Evolutionary conservation across 2,888 invertebrate species (phyloP), one percentile per base, ranked within the genome.

Genomic region (Resseliella maxima): DNA sequence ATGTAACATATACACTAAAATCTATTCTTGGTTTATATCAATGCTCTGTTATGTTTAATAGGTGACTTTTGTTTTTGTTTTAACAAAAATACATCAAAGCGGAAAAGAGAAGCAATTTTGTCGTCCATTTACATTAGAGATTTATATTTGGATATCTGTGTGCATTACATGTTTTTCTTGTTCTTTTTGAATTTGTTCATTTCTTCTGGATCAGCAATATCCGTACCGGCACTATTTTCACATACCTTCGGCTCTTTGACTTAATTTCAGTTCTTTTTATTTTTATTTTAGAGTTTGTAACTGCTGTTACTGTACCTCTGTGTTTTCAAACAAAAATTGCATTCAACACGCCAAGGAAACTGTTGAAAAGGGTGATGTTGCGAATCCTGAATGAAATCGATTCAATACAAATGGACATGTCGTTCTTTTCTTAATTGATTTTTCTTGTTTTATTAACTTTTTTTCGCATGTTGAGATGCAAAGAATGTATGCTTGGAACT

Each of bases 341-440:
- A 38, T 72, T 72, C 72, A 31, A 27, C 41, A 24, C 21, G n/a
- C 24, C 38, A 38, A 83, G 38, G n/a, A 8, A 83, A 38, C 8
- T 24, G 38, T n/a, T n/a, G 8, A 24, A 83, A n/a, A 3, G 38
- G 24, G 24, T 38, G 24, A 83, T 21, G n/a, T 38, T 38, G 6
- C 83, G 38, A 83, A n/a, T n/a, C 21, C 81, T 5, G 24, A 83
- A 38, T 3, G 36, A 38, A n/a, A 38, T 83, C 72, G 72, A 35
- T 72, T 31, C 72, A 72, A 72, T 31, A 72, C 31, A 72, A 72
- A 15, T 35, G 10, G 12, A 8, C 83, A 83, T 36, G 38, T 38
- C 38, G 83, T 83, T 31, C 90, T 90, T 90, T 90, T 90, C 89
- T 90, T 91, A 91, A 91, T 91, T 91, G 91, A 91, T 91, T 91